phyloP scores from a whole-genome alignment of 2,113 vertebrate genomes.

The Salvelinus sp. region DNA sequence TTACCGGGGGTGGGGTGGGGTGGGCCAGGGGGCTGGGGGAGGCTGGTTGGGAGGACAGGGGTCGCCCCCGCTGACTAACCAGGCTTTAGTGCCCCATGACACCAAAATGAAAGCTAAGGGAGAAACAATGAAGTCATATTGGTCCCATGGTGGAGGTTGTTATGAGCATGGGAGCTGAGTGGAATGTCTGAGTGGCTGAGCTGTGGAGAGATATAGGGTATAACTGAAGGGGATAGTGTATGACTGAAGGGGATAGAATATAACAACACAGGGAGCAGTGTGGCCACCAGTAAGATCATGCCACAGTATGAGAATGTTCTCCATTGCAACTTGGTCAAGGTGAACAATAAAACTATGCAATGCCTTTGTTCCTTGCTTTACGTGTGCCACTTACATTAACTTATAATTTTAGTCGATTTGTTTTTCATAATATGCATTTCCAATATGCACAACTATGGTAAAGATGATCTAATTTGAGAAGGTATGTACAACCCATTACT shows the following conservation, averaged over 20 bases:
- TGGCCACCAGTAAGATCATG: neutral
- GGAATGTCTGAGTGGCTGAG: constrained; percentile 24
- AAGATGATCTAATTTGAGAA: too few relatives aligned
- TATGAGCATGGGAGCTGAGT: constrained; percentile 27
- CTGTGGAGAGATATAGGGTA: neutral
- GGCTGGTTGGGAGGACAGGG: too few relatives aligned
- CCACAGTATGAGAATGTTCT: neutral
- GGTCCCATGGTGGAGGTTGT: constrained; percentile 29
- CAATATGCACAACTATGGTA: too few relatives aligned
- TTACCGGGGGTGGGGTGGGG: constrained; percentile 47
- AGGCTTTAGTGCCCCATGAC: neutral
- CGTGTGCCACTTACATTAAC: neutral
- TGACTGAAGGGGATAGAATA: neutral
- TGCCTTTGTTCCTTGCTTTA: neutral
- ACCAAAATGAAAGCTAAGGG: constrained; percentile 14
- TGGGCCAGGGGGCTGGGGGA: constrained; percentile 24
- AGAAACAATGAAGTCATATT: constrained; percentile 36
- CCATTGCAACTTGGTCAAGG: neutral
- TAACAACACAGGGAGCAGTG: neutral
- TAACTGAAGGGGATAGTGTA: neutral
- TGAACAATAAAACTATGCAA: neutral
- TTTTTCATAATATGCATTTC: too few relatives aligned
- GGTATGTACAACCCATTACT: too few relatives aligned
- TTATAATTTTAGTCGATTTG: too few relatives aligned
- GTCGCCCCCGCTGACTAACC: neutral